Percentiles rank a stretch among this genome's conserved stretches.
Evolutionary conservation across 2,113 vertebrate species (phyloP).

Genomic region (Marmota flaviventris): DNA sequence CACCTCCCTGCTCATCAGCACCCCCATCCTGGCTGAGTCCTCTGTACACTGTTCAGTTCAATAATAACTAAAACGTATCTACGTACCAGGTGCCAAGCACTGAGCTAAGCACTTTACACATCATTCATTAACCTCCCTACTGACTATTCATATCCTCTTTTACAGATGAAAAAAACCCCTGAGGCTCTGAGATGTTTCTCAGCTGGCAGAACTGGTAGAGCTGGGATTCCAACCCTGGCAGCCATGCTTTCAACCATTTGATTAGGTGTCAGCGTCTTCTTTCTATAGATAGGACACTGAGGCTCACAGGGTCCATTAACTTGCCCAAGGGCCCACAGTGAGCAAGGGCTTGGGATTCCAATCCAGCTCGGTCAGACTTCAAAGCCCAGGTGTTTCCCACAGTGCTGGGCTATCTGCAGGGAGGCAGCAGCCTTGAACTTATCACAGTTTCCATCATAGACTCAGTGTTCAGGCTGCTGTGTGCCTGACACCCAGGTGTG

Average conservation of each 20-base stretch:
- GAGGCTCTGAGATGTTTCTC: background rate
- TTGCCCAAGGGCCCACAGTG: background rate
- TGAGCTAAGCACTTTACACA: background rate
- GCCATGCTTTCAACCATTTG: background rate
- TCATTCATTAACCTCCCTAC: background rate
- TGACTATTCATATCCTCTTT: background rate
- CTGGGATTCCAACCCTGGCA: background rate
- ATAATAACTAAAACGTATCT: background rate
- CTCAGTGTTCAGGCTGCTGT: background rate
- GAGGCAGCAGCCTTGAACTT: background rate
- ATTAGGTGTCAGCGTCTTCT: background rate
- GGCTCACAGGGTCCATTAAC: background rate
- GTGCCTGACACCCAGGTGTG: background rate
- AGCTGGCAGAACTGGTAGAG: background rate
- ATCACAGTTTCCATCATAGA: background rate
- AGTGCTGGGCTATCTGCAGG: background rate
- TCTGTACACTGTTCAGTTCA: background rate
- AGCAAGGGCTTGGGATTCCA: background rate
- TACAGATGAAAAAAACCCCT: background rate
- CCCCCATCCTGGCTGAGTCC: background rate
- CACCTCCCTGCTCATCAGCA: background rate
- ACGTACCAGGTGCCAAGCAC: background rate
- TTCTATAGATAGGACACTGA: background rate
- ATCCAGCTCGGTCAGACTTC: background rate
- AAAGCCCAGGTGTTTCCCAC: background rate